Evolutionary conservation across 1,140 invertebrate species (phyloP).

Genomic region (Ostrea denselamellosa): DNA sequence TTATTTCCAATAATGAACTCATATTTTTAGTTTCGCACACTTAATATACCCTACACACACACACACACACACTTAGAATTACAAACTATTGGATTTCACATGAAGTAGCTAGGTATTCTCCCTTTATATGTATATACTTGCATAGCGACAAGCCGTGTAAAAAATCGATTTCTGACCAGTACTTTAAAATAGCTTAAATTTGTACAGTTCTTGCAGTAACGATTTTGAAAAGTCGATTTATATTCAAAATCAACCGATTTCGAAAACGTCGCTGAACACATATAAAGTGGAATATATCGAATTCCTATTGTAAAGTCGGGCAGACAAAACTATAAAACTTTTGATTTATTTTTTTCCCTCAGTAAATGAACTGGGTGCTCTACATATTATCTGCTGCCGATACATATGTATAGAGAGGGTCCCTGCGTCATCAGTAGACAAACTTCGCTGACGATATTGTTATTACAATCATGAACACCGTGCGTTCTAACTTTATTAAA

Average conservation of each 20-base stretch:
- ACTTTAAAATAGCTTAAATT: no score
- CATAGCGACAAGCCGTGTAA: background rate
- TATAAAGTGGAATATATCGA: background rate
- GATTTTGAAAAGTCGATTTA: background rate
- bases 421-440: background rate
- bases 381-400: conserved; percentile 5
- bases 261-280: background rate
- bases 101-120: background rate
- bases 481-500: conserved; percentile 1
- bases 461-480: conserved; percentile 4
- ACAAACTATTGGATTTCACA: background rate
- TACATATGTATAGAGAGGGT: background rate
- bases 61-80: background rate
- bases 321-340: background rate
- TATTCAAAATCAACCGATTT: background rate
- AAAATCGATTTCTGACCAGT: background rate
- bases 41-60: background rate
- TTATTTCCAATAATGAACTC: no score
- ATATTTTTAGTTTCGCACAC: no score
- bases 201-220: background rate
- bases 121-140: conserved; percentile 13
- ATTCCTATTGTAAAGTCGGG: background rate
- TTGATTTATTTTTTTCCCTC: background rate
- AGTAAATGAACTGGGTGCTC: background rate
- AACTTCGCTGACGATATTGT: background rate